These are phyloP conservation scores for Drosophila cardini DNA, from an alignment of 1,140 invertebrate genomes.

Conservation along the genomic window DNA sequence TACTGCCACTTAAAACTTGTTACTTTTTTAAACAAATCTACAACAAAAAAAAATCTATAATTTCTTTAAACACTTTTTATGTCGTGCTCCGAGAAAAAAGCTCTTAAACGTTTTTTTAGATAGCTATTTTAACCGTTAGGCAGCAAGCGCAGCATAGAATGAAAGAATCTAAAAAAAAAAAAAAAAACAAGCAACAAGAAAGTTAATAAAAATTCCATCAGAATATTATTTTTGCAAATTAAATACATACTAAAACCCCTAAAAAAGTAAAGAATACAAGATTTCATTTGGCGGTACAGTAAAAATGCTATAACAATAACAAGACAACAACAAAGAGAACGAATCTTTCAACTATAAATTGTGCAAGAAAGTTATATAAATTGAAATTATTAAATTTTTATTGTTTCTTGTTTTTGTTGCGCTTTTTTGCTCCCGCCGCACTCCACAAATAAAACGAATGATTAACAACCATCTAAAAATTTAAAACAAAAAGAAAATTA, in stretches of 20 bases:
- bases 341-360: too few relatives aligned
- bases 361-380: background rate
- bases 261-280: constrained; percentile 45
- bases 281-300: constrained; percentile 5
- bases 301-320: constrained; percentile 24
- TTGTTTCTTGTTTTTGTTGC: constrained; percentile 42
- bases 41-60: background rate
- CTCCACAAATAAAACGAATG: constrained; percentile 54
- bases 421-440: constrained; percentile 24
- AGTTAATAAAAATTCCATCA: constrained; percentile 35
- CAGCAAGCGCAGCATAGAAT: constrained; percentile 46
- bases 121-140: constrained; percentile 41
- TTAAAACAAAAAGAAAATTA: too few relatives aligned
- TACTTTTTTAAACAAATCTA: background rate
- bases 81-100: constrained; percentile 80
- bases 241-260: constrained; percentile 34
- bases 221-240: constrained; percentile 54
- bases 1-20: too few relatives aligned
- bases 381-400: constrained; percentile 4
- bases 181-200: constrained; percentile 80
- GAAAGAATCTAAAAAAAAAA: constrained; percentile 58
- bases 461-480: constrained; percentile 61
- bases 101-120: constrained; percentile 70
- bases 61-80: constrained; percentile 22
- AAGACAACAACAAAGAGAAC: too few relatives aligned